Conservation (phyloP, 2,888 invertebrate species). For the Myopa testacea region DNA sequence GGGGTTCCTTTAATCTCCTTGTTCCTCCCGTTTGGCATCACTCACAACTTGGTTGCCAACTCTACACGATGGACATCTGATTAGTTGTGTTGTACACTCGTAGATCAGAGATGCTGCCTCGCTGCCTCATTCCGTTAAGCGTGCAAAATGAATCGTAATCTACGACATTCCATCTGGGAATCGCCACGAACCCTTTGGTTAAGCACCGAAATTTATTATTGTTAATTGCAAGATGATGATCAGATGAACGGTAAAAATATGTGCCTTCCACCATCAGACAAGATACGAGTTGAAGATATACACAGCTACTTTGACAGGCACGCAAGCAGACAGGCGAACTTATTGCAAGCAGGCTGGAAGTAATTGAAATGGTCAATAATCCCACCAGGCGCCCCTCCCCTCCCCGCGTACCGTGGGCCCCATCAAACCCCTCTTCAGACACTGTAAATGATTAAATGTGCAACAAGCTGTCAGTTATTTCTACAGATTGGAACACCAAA, state of each 20-base stretch:
- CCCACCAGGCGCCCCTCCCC: background rate
- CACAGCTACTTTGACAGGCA: slow-evolving; percentile 26
- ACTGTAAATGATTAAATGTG: background rate
- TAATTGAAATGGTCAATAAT: slow-evolving; percentile 64
- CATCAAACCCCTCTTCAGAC: background rate
- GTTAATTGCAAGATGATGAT: slow-evolving; percentile 66
- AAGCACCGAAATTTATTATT: slow-evolving; percentile 58
- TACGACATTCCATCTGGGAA: slow-evolving; percentile 17
- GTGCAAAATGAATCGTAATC: slow-evolving; percentile 1
- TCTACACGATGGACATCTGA: no score
- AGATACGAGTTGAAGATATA: background rate
- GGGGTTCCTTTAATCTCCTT: no score
- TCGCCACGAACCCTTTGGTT: background rate
- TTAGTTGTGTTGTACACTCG: no score
- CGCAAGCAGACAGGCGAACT: slow-evolving; percentile 50
- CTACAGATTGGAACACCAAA: slow-evolving; percentile 23
- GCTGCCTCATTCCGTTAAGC: background rate
- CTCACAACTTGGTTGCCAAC: no score
- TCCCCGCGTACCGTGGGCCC: no score
- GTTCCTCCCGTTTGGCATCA: no score
- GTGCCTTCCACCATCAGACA: slow-evolving; percentile 35
- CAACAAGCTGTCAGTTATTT: slow-evolving; percentile 22
- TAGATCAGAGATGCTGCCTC: background rate
- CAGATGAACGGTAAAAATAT: slow-evolving; percentile 58
- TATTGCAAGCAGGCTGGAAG: slow-evolving; percentile 54